Evolutionary conservation across 2,113 vertebrate genomes (phyloP).

Genomic region (Strigops habroptila): DNA sequence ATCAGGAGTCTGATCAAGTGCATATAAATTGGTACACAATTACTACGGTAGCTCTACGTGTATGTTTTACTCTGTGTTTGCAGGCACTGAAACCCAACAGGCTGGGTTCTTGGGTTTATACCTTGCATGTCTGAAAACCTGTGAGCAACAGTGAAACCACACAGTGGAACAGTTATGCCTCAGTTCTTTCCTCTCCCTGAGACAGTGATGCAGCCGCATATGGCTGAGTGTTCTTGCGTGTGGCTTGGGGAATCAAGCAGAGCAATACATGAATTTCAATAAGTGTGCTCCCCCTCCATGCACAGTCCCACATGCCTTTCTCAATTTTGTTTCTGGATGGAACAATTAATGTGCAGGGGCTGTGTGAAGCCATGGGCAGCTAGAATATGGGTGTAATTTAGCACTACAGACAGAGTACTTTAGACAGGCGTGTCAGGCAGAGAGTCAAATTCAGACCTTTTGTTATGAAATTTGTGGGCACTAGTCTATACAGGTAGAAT

Average conservation of each 20-base stretch:
- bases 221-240: not conserved
- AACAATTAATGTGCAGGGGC: not conserved
- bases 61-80: not conserved
- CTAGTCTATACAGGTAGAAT: not conserved
- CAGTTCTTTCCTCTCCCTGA: not conserved
- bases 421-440: not conserved
- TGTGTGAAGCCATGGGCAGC: not conserved
- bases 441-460: not conserved
- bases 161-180: slow-evolving; percentile 38
- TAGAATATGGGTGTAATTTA: slow-evolving; percentile 20
- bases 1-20: not conserved
- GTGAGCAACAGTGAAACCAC: not conserved
- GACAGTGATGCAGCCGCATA: not conserved
- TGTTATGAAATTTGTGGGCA: not conserved
- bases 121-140: not conserved
- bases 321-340: slow-evolving; percentile 32
- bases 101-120: not conserved
- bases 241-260: slow-evolving; percentile 44
- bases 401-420: not conserved
- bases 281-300: not conserved
- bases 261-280: slow-evolving; percentile 48
- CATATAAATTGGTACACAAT: not conserved
- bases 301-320: not conserved
- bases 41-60: not conserved
- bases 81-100: not conserved